Base-by-base conservation (phyloP, 2,888 invertebrate species). In the Dynastes maya region DNA sequence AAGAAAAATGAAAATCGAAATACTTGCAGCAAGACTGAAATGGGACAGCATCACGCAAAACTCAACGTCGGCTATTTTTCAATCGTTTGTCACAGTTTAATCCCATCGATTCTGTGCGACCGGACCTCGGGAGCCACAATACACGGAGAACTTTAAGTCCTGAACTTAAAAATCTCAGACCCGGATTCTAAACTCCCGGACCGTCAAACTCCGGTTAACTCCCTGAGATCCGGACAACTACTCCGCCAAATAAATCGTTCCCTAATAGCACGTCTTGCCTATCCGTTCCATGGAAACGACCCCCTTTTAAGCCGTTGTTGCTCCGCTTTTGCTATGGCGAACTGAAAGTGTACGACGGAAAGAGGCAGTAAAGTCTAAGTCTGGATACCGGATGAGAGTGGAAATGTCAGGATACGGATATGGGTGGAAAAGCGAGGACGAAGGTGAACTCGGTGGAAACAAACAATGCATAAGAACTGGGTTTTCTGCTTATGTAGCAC, bases 401-500 rank as follows among this genome's bases (percentile, higher is more conserved):
- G 55, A 58, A 22, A 58, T 22, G 55, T 58, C 22, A 58, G 63
- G 63, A 29, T 51, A 51, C 27, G 32, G 53, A 51, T 68, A 13
- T 68, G n/a, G 51, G 29, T 8, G 27, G 51, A 27, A 37, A 37
- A 51, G 51, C 51, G 27, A 29, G 68, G 11, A 27, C 27, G 32
- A 51, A 68, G 68, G 68, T 68, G 51, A 68, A 68, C 29, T 51
- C 68, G 51, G 51, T 51, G 29, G 51, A 51, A 68, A 51, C 68
- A 75, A 75, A 75, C 75, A 75, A 75, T 75, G 75, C 75, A 75
- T 61, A 75, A 61, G 75, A 75, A 63, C 75, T 61, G 64, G 63
- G 75, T 29, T 75, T 45, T 63, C 49, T 63, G 64, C 75, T 75
- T 75, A 75, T 75, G 63, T 75, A 75, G 61, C 75, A 16, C 75